Evolutionary conservation across 2,797 vertebrate genomes (phyloP).

Genomic region (Leuciscus waleckii): DNA sequence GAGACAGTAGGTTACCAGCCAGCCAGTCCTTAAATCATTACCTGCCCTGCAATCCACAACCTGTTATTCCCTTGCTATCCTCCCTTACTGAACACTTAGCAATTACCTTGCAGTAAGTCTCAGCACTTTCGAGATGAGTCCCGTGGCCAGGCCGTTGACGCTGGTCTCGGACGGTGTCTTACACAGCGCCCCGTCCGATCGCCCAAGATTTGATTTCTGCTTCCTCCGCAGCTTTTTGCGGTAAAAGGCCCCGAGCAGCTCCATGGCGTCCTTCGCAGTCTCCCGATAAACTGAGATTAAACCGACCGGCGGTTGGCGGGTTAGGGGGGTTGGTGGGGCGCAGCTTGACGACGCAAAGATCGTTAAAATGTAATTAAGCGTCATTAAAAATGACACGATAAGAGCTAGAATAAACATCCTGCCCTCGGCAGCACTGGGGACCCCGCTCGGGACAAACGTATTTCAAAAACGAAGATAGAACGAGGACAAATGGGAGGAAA

Average conservation of each 20-base stretch:
- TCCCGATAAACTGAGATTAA: constrained; percentile 28
- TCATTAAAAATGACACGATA: constrained; percentile 73
- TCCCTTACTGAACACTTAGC: background rate
- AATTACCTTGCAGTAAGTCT: constrained; percentile 78
- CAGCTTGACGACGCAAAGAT: constrained; percentile 37
- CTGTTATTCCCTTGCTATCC: background rate
- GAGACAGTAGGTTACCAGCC: background rate
- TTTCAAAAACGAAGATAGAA: constrained; percentile 15
- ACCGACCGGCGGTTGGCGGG: constrained; percentile 39
- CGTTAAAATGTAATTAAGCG: constrained; percentile 74
- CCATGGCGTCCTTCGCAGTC: constrained; percentile 59
- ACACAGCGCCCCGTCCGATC: constrained; percentile 72
- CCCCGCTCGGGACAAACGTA: constrained; percentile 20
- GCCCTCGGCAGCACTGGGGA: constrained; percentile 28
- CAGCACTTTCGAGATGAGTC: constrained; percentile 77
- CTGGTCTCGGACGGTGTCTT: constrained; percentile 70
- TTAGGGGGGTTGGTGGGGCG: constrained; percentile 13
- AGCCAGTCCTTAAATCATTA: background rate
- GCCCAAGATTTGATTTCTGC: constrained; percentile 69
- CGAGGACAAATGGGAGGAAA: background rate
- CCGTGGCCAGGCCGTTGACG: constrained; percentile 72
- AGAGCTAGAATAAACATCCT: constrained; percentile 78
- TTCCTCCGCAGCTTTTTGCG: constrained; percentile 77
- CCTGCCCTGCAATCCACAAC: background rate
- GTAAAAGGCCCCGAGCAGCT: constrained; percentile 75